These are phyloP conservation scores for Pyrocoelia pectoralis DNA, from an alignment of 2,888 invertebrate species.

Conservation along the genomic window DNA sequence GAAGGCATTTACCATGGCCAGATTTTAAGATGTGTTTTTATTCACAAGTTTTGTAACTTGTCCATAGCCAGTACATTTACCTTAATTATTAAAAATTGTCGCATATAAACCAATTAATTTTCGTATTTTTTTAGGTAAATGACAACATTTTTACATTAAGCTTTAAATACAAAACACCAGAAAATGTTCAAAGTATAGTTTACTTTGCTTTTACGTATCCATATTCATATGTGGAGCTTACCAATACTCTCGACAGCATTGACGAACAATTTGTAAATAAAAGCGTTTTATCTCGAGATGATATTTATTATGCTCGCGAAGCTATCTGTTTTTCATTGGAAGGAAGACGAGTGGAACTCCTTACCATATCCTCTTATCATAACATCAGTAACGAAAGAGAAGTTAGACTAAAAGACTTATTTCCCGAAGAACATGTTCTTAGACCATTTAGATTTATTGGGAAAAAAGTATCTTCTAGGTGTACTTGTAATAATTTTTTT, in stretches of 20 bases:
- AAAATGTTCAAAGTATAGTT: slow-evolving; percentile 74
- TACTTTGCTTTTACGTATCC: slow-evolving; percentile 95
- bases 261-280: slow-evolving; percentile 68
- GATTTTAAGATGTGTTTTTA: too few relatives aligned
- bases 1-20: too few relatives aligned
- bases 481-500: too few relatives aligned
- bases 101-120: too few relatives aligned
- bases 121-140: slow-evolving; percentile 66
- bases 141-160: slow-evolving; percentile 78
- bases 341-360: slow-evolving; percentile 77
- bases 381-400: slow-evolving; percentile 78
- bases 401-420: slow-evolving; percentile 73
- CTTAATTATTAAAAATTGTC: too few relatives aligned
- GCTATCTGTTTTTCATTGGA: slow-evolving; percentile 81
- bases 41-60: too few relatives aligned
- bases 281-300: slow-evolving; percentile 61
- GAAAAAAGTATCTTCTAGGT: slow-evolving; percentile 70
- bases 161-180: slow-evolving; percentile 75
- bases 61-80: too few relatives aligned
- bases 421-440: slow-evolving; percentile 72
- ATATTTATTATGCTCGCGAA: slow-evolving; percentile 87
- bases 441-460: slow-evolving; percentile 78
- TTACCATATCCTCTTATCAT: slow-evolving; percentile 84
- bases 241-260: slow-evolving; percentile 73
- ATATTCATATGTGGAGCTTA: slow-evolving; percentile 84